These are phyloP conservation scores for Musca domestica DNA, from an alignment of 1,140 invertebrate species.

Conservation along the genomic window DNA sequence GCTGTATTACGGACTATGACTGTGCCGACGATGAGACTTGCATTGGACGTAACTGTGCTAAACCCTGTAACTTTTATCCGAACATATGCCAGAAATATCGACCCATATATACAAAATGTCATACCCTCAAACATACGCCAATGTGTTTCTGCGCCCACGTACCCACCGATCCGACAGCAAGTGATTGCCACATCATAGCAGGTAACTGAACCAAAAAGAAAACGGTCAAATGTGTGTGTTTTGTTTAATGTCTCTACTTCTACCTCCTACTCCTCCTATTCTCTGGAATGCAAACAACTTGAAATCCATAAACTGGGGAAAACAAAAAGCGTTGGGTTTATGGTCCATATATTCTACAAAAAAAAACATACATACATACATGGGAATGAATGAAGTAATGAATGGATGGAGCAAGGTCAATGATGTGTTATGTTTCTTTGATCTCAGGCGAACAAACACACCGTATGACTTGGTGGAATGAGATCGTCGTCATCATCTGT, in stretches of 20 bases:
- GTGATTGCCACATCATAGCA: conserved; percentile 59
- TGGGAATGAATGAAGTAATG: too few relatives aligned
- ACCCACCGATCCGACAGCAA: conserved; percentile 46
- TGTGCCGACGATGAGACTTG: conserved; percentile 59
- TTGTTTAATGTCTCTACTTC: not conserved
- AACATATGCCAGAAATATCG: conserved; percentile 41
- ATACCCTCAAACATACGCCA: conserved; percentile 55
- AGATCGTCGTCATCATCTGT: not conserved
- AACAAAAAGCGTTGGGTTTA: conserved; percentile 31
- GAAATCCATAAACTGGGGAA: conserved; percentile 34
- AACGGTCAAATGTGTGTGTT: not conserved
- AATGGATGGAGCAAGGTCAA: not conserved
- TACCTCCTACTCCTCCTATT: not conserved
- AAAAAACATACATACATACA: too few relatives aligned
- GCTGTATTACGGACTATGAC: conserved; percentile 49
- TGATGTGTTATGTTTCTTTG: not conserved
- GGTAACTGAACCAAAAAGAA: conserved; percentile 54
- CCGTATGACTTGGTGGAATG: conserved; percentile 13
- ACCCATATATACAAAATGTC: conserved; percentile 48
- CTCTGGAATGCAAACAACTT: conserved; percentile 17
- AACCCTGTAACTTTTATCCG: conserved; percentile 58
- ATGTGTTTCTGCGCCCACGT: conserved; percentile 57
- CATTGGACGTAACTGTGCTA: conserved; percentile 56
- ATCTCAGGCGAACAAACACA: conserved; percentile 14
- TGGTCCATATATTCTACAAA: too few relatives aligned